A percentile compares a stretch with the other conserved stretches of the same genome.
phyloP scores from a whole-genome alignment of 1,140 invertebrate species.

The Apis mellifera region DNA sequence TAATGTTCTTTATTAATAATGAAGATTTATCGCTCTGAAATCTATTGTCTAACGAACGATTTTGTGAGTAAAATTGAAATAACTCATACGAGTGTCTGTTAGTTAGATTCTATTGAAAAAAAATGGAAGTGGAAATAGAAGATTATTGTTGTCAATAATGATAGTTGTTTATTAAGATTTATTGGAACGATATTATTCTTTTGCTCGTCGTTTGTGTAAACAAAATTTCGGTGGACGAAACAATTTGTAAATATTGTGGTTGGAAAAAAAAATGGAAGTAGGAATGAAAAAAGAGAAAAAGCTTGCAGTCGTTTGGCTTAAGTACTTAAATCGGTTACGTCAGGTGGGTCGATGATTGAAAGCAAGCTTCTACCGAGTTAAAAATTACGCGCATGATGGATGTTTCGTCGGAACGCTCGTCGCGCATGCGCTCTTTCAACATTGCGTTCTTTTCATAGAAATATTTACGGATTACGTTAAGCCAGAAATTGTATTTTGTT shows the following conservation, averaged over 20 bases:
- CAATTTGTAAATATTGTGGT: neutral
- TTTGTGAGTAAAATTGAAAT: neutral
- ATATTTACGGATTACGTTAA: neutral
- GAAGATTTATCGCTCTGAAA: slow-evolving; percentile 12
- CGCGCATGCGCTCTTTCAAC: neutral
- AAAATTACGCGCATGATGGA: neutral
- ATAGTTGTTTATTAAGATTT: too few species aligned
- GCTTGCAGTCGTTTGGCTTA: neutral
- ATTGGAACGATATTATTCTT: too few species aligned
- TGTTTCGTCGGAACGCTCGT: neutral
- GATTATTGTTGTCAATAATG: too few species aligned
- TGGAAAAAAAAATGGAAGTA: neutral
- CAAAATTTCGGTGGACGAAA: neutral
- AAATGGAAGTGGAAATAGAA: too few species aligned
- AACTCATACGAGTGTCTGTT: neutral
- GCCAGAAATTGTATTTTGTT: neutral
- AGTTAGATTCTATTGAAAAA: too few species aligned
- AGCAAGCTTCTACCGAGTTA: neutral
- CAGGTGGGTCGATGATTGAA: neutral
- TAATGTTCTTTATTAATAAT: neutral
- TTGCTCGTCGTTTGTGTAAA: neutral
- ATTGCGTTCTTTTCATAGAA: neutral
- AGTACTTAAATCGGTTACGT: neutral
- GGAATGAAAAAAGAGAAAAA: neutral
- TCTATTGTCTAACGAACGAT: neutral